phyloP scores from a whole-genome alignment of 2,888 invertebrate genomes.

The Pyralis farinalis region DNA sequence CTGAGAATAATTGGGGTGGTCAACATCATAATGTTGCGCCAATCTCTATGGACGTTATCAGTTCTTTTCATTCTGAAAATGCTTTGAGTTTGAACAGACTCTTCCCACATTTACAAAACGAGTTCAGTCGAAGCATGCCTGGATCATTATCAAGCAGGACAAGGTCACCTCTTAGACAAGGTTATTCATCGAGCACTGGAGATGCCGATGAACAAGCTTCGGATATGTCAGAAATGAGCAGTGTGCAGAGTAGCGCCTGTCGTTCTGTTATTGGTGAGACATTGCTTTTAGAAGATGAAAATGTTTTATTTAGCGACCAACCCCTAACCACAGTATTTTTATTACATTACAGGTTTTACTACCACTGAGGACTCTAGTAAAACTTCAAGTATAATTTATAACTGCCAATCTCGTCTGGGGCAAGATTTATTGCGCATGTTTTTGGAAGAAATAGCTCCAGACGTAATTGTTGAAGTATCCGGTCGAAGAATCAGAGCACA shows the following conservation, averaged over 20 bases:
- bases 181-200: slow-evolving; percentile 40
- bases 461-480: slow-evolving; percentile 91
- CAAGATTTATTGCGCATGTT: slow-evolving; percentile 95
- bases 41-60: slow-evolving; percentile 82
- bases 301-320: background rate
- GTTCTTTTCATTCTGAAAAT: slow-evolving; percentile 80
- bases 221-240: slow-evolving; percentile 78
- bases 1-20: slow-evolving; percentile 85
- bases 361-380: slow-evolving; percentile 60
- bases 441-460: slow-evolving; percentile 93
- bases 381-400: slow-evolving; percentile 59
- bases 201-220: slow-evolving; percentile 71
- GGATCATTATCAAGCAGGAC: slow-evolving; percentile 55
- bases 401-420: slow-evolving; percentile 84
- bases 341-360: slow-evolving; percentile 51
- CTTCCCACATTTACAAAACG: slow-evolving; percentile 82
- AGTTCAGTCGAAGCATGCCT: slow-evolving; percentile 69
- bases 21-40: slow-evolving; percentile 74
- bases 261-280: slow-evolving; percentile 75
- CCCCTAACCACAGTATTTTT: slow-evolving; percentile 1
- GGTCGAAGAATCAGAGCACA: slow-evolving; percentile 93
- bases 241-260: slow-evolving; percentile 80
- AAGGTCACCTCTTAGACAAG: slow-evolving; percentile 43
- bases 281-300: background rate
- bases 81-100: slow-evolving; percentile 80